phyloP scores from a whole-genome alignment of 64 coral and sea anemone species.

The Montipora cactus region DNA sequence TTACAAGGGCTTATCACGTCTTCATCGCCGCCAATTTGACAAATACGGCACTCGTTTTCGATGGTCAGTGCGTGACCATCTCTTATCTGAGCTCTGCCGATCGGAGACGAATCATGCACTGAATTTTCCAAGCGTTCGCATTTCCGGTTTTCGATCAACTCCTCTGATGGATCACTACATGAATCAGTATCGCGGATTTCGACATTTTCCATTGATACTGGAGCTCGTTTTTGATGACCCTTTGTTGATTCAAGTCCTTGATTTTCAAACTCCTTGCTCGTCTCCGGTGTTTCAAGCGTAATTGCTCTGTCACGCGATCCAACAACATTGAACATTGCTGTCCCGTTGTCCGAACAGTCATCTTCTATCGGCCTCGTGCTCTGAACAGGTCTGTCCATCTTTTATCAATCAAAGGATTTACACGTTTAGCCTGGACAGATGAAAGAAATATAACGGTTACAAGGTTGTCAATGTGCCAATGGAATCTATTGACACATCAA shows the following conservation, averaged over 20 bases:
- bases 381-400: neutral
- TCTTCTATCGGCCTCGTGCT: neutral
- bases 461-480: constrained; percentile 12
- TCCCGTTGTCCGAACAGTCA: neutral
- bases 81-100: neutral
- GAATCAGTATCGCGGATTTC: neutral
- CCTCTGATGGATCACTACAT: neutral
- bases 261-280: neutral
- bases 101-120: neutral
- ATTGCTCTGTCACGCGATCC: neutral
- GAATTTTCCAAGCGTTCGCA: neutral
- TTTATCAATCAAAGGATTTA: neutral
- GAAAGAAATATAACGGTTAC: neutral
- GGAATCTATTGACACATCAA: neutral
- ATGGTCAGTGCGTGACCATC: neutral
- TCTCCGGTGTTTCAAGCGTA: neutral
- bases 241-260: constrained; percentile 10
- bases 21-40: constrained; percentile 73
- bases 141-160: constrained; percentile 17
- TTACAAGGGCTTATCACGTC: constrained; percentile 84
- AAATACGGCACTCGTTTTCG: constrained; percentile 87
- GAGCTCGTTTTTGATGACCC: neutral
- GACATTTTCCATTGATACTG: neutral
- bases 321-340: neutral
- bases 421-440: neutral